phyloP scores from a whole-genome alignment of 1,140 invertebrate species.

The Chionoecetes opilio region DNA sequence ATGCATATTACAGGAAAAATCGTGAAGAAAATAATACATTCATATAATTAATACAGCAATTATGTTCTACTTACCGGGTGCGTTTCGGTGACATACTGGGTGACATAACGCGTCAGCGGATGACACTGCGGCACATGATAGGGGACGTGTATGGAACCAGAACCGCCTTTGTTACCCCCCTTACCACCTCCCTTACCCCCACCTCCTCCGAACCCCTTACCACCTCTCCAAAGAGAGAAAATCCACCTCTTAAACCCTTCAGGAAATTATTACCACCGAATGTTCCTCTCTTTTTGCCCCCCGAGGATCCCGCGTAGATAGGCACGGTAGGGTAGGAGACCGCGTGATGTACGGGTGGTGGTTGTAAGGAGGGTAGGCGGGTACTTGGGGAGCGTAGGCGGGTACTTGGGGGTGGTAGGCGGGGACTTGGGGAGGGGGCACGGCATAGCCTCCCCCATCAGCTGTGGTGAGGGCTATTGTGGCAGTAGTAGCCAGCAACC shows the following conservation, averaged over 20 bases:
- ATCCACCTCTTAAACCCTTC: neutral
- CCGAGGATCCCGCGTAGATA: neutral
- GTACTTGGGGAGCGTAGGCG: neutral
- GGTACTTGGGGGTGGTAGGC: neutral
- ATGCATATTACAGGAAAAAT: too few species aligned
- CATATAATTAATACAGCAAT: too few species aligned
- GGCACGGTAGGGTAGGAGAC: constrained; percentile 29
- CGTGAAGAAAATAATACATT: too few species aligned
- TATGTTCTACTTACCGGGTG: constrained; percentile 22
- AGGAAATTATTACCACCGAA: neutral
- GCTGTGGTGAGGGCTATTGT: neutral
- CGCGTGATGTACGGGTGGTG: neutral
- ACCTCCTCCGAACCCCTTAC: neutral
- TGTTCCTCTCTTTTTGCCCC: neutral
- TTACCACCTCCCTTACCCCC: neutral
- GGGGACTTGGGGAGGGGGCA: neutral
- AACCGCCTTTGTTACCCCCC: neutral
- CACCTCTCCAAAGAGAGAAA: constrained; percentile 41
- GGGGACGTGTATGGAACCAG: neutral
- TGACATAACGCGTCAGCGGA: constrained; percentile 55
- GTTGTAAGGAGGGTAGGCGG: neutral
- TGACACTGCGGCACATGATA: constrained; percentile 35
- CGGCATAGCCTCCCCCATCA: neutral
- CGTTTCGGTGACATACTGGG: constrained; percentile 54
- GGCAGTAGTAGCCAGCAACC: neutral